Evolutionary conservation across 2,113 vertebrate species (phyloP).

Genomic region (Micronycteris hirsuta): DNA sequence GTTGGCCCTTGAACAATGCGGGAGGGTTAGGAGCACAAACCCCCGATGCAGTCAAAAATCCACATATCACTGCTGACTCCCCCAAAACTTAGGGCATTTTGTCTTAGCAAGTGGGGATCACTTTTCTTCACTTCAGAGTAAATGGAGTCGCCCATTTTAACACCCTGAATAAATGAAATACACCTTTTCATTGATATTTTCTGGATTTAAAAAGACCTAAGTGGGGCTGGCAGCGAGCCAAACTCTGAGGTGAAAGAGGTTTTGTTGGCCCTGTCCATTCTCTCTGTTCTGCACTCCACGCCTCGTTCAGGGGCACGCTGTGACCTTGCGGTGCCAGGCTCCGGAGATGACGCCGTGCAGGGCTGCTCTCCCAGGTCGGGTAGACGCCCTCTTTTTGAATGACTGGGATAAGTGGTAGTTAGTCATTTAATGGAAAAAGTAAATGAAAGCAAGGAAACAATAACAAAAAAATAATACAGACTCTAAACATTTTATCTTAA

Average conservation of each 20-base stretch:
- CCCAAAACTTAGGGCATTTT: neutral
- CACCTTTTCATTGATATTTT: neutral
- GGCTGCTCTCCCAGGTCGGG: neutral
- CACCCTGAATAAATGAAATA: neutral
- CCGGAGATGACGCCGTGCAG: neutral
- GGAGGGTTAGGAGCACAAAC: neutral
- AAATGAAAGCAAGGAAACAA: neutral
- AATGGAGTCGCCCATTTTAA: neutral
- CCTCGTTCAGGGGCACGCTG: neutral
- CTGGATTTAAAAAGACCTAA: neutral
- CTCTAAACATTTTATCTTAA: neutral
- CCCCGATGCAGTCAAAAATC: neutral
- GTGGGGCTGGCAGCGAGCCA: neutral
- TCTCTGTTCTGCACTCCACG: neutral
- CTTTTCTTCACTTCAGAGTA: neutral
- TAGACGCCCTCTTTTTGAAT: neutral
- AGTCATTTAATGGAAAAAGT: neutral
- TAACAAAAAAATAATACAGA: neutral
- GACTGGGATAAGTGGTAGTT: neutral
- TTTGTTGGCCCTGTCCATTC: neutral
- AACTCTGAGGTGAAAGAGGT: neutral
- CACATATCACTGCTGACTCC: neutral
- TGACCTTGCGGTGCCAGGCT: neutral
- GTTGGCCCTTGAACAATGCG: neutral
- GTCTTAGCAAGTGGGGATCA: neutral